Percentiles rank a stretch among this genome's conserved stretches.
Conservation (phyloP, 2,113 vertebrate genomes). For the Lates calcarifer region DNA sequence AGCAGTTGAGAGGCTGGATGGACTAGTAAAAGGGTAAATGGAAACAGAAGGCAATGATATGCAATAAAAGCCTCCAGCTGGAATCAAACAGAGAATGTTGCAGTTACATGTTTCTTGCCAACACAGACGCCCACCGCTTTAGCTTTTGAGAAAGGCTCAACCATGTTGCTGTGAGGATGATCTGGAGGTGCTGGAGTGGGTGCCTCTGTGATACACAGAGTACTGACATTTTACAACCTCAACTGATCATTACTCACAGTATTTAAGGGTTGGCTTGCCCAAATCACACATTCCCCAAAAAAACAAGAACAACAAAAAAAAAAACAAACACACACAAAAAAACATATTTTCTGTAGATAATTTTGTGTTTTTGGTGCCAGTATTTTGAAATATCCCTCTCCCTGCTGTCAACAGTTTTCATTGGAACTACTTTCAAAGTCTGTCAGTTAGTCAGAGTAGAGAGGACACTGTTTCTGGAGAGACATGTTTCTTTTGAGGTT, state of each 20-base stretch:
- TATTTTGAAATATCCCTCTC: neutral
- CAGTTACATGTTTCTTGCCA: slow-evolving; percentile 30
- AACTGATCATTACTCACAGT: slow-evolving; percentile 4
- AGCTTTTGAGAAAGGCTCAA: slow-evolving; percentile 11
- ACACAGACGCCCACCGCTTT: slow-evolving; percentile 16
- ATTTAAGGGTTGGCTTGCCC: neutral
- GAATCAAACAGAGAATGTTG: slow-evolving; percentile 29
- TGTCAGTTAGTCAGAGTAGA: neutral
- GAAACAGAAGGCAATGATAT: slow-evolving; percentile 42
- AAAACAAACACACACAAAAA: too few relatives aligned
- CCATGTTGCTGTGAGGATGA: slow-evolving; percentile 5
- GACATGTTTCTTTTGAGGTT: neutral
- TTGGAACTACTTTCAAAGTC: neutral
- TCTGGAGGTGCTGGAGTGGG: too few relatives aligned
- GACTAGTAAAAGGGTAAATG: slow-evolving; percentile 40
- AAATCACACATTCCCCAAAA: too few relatives aligned
- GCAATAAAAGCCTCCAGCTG: slow-evolving; percentile 43
- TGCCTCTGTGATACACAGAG: neutral
- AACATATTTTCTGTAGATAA: neutral
- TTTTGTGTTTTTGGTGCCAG: neutral
- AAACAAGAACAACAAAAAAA: neutral
- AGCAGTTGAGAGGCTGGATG: slow-evolving; percentile 38
- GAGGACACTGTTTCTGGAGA: slow-evolving; percentile 3
- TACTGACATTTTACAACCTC: slow-evolving; percentile 24
- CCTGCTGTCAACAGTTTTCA: slow-evolving; percentile 16